Evolutionary conservation across 2,113 vertebrate genomes (phyloP).

Genomic region (Sinosuthora webbiana): DNA sequence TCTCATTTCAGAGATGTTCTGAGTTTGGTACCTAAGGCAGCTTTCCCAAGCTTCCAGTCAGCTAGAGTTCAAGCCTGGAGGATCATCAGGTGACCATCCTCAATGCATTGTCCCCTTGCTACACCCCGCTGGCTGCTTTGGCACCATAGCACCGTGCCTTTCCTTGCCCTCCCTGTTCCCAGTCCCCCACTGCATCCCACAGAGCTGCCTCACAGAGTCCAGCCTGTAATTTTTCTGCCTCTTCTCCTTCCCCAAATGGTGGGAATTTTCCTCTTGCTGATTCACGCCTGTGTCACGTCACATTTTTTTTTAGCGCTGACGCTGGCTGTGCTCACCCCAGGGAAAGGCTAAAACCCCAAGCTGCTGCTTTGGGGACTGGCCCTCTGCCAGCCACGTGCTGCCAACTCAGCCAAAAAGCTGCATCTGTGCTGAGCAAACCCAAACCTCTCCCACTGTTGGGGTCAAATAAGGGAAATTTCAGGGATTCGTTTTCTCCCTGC

Average conservation of each 20-base stretch:
- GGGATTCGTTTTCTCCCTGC: background rate
- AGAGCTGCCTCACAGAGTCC: background rate
- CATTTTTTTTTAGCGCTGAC: background rate
- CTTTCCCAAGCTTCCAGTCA: background rate
- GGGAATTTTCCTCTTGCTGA: conserved; percentile 54
- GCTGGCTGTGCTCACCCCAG: background rate
- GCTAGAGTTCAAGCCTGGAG: background rate
- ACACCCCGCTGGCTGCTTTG: fast-evolving
- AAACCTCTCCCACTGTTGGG: background rate
- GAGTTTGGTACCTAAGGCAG: fast-evolving
- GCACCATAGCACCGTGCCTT: background rate
- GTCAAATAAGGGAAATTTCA: background rate
- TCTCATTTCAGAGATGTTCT: background rate
- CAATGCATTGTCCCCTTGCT: fast-evolving
- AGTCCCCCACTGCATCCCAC: background rate
- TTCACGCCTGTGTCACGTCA: background rate
- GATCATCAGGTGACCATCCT: background rate
- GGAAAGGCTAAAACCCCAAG: conserved; percentile 19
- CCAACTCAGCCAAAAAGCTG: background rate
- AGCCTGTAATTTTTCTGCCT: background rate
- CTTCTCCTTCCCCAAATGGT: background rate
- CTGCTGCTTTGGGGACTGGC: background rate
- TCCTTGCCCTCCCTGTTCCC: background rate
- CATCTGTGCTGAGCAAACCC: background rate
- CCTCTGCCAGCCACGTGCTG: conserved; percentile 5